A percentile compares a stretch with the other conserved stretches of the same genome.
Conservation (phyloP, 2,113 vertebrate genomes). For the Rafetus swinhoei region DNA sequence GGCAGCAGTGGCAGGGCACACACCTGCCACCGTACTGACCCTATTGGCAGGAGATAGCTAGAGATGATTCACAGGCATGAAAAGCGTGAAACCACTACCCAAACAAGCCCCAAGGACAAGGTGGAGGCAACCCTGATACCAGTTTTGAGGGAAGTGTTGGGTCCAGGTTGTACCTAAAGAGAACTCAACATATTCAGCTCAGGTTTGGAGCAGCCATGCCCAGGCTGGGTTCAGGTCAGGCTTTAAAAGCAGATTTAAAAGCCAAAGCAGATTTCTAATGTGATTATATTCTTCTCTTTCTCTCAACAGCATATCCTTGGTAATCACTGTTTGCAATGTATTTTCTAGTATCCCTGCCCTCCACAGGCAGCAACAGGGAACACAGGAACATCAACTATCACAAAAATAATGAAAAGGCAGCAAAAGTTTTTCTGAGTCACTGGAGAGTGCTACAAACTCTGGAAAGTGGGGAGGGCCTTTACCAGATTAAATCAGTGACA, state of each 20-base stretch:
- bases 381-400: background rate
- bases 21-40: background rate
- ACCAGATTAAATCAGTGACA: background rate
- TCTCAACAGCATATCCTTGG: background rate
- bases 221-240: background rate
- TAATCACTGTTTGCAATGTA: background rate
- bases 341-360: background rate
- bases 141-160: background rate
- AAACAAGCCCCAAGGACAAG: background rate
- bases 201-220: background rate
- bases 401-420: background rate
- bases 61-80: background rate
- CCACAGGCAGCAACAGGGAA: background rate
- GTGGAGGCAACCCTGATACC: fast-evolving
- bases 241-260: background rate
- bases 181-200: background rate
- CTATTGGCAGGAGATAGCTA: background rate
- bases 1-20: background rate
- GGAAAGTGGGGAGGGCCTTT: background rate
- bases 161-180: background rate
- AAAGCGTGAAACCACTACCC: background rate
- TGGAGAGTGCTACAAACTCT: too few species aligned
- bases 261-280: background rate
- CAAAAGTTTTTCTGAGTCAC: background rate
- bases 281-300: background rate